Evolutionary conservation across 2,888 invertebrate species (phyloP), one percentile per base, ranked within the genome.

Genomic region (Ophraella communa): DNA sequence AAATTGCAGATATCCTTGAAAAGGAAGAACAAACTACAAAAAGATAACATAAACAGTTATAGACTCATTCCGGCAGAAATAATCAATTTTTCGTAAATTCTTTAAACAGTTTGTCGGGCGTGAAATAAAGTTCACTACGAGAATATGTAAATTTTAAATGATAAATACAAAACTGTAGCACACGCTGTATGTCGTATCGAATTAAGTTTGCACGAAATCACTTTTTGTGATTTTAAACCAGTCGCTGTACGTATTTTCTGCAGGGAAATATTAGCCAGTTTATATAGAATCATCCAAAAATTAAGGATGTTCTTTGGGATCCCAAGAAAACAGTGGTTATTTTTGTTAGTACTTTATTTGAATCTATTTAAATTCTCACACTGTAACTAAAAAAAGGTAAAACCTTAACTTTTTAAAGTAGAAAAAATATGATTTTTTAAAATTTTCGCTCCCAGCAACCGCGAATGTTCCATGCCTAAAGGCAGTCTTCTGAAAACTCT

Each of bases 121-220:
- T 56, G 56, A 56, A 56, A 56, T 56, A 56, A 56, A 56, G 56
- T 56, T 56, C 45, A 45, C 45, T 20, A 42, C 30, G 56, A 30
- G 56, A 56, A 56, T 67, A 67, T 67, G 67, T 65, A 67, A 67
- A 67, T 67, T 68, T 56, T 63, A 60, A 52, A 39, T 55, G 60
- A 57, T 66, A 63, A 61, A 61, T 66, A 56, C 52, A 27, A 47
- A 65, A 65, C 45, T 65, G 65, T 61, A 65, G 61, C 65, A 65
- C 65, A 60, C 42, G 52, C 21, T 52, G 64, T 45, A 54, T 44
- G 56, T 44, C 58, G 44, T 56, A 33, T 54, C 47, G 55, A 54
- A 66, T 55, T 49, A 47, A 57, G 49, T 54, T 60, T 62, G 44
- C 44, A 42, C 33, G 23, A 14, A 30, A 42, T 24, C 10, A 27